Evolutionary conservation across 2,888 invertebrate species (phyloP), one percentile per base, ranked within the genome.

Genomic region (Pammene aurita): DNA sequence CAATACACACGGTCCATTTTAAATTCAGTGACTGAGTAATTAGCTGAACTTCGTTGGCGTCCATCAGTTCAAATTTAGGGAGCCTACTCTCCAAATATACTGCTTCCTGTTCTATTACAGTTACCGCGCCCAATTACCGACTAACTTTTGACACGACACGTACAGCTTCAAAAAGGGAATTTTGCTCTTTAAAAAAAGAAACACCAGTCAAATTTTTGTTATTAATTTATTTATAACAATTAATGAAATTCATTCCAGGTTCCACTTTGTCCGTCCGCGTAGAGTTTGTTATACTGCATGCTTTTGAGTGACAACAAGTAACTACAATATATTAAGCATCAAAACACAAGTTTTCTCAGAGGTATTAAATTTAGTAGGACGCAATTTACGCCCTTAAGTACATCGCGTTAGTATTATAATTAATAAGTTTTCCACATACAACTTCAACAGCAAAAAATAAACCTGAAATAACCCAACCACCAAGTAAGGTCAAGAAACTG

Each of bases 371-470:
- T 26, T 26, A 26, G 26, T 26, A 26, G 26, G 2, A 26, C 26
- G 26, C 1, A 26, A 26, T 26, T 4, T 2, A 26, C 26, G 2
- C n/a, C n/a, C n/a, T n/a, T n/a, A n/a, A n/a, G n/a, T 42, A 5
- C 11, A 42, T 13, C 7, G 11, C 11, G 5, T 42, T 26, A n/a
- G 2, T 54, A n/a, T 54, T 34, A 62, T 50, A 48, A 46, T 70
- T 35, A 10, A 58, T 66, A 44, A 72, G n/a, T 63, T 73, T 74
- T n/a, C 81, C 81, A 74, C 76, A 82, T 52, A 77, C 64, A 5
- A 80, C 66, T 78, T 87, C 87, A 46, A 85, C 72, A 4, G 72
- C 52, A 77, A 87, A 87, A 67, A 82, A 84, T 52, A 83, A 67
- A 18, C 74, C 13, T 0, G 83, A 79, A 11, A 86, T 52, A 16